phyloP scores from a whole-genome alignment of 2,113 vertebrate species.

The Crotalus tigris region DNA sequence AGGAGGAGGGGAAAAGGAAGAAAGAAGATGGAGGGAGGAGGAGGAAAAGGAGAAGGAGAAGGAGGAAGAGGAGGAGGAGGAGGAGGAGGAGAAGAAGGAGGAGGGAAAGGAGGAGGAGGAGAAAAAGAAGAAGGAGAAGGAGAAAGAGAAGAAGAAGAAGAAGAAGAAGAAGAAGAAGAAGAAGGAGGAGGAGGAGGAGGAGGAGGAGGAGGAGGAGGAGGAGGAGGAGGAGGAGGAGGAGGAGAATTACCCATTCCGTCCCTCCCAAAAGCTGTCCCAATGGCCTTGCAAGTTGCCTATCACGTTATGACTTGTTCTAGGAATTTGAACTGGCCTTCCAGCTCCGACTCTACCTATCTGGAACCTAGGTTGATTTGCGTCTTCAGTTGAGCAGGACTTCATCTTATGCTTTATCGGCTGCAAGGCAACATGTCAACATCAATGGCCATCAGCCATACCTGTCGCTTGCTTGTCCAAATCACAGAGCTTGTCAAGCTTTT shows the following conservation, averaged over 20 bases:
- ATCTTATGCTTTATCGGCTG: constrained; percentile 5
- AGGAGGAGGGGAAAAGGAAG: too few relatives aligned
- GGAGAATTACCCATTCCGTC: background rate
- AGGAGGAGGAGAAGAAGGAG: too few relatives aligned
- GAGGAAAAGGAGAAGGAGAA: too few relatives aligned
- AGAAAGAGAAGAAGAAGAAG: too few relatives aligned
- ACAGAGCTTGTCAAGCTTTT: background rate
- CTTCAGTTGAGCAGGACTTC: background rate
- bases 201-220: too few relatives aligned
- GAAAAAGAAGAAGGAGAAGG: too few relatives aligned
- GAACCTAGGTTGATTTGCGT: background rate
- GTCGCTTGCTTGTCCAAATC: background rate
- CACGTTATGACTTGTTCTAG: background rate
- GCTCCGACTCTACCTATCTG: background rate
- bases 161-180: too few relatives aligned
- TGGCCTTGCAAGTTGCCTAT: background rate
- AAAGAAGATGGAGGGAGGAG: too few relatives aligned
- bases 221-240: too few relatives aligned
- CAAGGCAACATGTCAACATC: background rate
- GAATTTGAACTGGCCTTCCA: background rate
- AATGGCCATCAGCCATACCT: background rate
- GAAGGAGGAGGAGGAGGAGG: too few relatives aligned
- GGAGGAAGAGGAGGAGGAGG: too few relatives aligned
- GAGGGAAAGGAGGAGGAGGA: too few relatives aligned
- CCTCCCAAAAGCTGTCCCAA: background rate